Conservation (phyloP, 1,140 invertebrate species). For the Hyles vespertilio region DNA sequence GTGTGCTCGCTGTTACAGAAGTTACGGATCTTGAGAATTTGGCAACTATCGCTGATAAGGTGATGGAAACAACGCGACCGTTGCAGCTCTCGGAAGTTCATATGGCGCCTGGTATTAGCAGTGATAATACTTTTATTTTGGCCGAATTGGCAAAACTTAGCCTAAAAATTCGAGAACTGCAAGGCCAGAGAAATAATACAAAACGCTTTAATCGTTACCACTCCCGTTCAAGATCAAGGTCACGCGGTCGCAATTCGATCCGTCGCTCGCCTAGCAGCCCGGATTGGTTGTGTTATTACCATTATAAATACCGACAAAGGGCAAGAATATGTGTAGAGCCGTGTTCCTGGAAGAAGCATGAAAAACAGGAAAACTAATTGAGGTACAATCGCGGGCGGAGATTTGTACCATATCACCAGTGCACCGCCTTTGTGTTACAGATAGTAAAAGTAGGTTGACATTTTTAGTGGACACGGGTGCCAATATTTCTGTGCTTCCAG, state of each 20-base stretch:
- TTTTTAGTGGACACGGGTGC: conserved; percentile 43
- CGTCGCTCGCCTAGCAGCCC: conserved; percentile 8
- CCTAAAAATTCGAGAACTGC: neutral
- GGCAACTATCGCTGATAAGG: conserved; percentile 20
- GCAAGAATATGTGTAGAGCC: conserved; percentile 12
- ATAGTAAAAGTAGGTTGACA: conserved; percentile 15
- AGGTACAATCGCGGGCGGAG: conserved; percentile 11
- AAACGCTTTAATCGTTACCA: no score
- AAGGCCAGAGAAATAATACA: neutral
- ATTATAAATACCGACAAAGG: conserved; percentile 5
- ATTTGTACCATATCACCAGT: neutral
- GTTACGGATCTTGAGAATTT: conserved; percentile 15
- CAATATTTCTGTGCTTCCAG: conserved; percentile 39
- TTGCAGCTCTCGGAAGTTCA: neutral
- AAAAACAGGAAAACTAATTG: conserved; percentile 15
- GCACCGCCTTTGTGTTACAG: conserved; percentile 28
- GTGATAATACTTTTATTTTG: neutral
- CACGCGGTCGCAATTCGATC: neutral
- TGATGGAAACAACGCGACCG: neutral
- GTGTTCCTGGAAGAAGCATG: conserved; percentile 1
- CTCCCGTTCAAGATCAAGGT: neutral
- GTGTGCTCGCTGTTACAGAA: conserved; percentile 10
- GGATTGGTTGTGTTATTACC: conserved; percentile 14
- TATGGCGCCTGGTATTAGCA: neutral
- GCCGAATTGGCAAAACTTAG: neutral